phyloP scores from a whole-genome alignment of 2,888 invertebrate species.

The Pseudococcus jackbeardsleyi region DNA sequence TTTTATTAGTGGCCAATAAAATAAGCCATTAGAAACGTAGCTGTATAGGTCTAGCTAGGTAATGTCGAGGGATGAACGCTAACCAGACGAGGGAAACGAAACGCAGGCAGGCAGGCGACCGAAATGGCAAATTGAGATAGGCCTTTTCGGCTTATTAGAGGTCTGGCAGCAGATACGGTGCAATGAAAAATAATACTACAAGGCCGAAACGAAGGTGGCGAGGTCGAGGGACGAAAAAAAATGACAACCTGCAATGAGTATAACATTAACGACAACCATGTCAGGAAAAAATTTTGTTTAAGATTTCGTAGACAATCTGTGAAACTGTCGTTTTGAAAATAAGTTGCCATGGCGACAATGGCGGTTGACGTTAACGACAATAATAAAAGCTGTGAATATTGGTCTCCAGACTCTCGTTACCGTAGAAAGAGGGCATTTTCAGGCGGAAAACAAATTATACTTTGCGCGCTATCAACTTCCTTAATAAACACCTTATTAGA shows the following conservation, averaged over 20 bases:
- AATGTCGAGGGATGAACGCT: background rate
- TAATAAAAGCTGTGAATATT: conserved; percentile 65
- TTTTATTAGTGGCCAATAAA: conserved; percentile 47
- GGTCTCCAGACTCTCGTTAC: conserved; percentile 65
- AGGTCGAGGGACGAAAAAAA: background rate
- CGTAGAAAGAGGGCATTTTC: conserved; percentile 57
- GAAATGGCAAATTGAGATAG: conserved; percentile 44
- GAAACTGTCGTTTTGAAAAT: conserved; percentile 62
- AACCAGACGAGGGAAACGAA: background rate
- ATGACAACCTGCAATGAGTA: conserved; percentile 52
- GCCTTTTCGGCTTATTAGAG: conserved; percentile 36
- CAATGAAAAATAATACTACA: conserved; percentile 22
- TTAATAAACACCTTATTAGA: conserved; percentile 65
- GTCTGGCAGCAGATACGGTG: conserved; percentile 27
- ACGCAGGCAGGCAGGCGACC: background rate
- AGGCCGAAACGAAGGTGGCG: background rate
- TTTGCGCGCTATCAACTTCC: conserved; percentile 64
- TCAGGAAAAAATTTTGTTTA: conserved; percentile 60
- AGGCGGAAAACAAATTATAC: conserved; percentile 64
- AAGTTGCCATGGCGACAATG: conserved; percentile 65
- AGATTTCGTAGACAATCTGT: conserved; percentile 65
- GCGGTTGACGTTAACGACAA: conserved; percentile 65
- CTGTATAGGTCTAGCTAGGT: background rate
- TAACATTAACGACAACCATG: conserved; percentile 54
- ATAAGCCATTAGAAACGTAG: conserved; percentile 39